phyloP scores from a whole-genome alignment of 2,888 invertebrate genomes.

The Athalia circularis region DNA sequence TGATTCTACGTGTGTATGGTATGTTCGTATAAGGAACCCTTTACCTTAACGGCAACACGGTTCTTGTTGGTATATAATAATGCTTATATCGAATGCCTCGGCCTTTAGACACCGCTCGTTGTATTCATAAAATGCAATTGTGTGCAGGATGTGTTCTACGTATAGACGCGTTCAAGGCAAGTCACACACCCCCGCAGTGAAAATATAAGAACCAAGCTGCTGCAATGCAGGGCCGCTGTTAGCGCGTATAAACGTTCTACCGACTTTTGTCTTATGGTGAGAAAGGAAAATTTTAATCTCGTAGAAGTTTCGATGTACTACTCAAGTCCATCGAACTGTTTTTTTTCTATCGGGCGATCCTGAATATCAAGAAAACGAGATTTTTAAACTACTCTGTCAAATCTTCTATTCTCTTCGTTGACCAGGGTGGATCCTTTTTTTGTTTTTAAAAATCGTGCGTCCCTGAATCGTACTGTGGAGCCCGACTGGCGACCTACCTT shows the following conservation, averaged over 20 bases:
- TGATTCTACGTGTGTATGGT: too few relatives aligned
- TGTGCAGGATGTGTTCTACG: constrained; percentile 10
- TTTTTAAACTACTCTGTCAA: too few relatives aligned
- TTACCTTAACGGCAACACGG: neutral
- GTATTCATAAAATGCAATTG: constrained; percentile 27
- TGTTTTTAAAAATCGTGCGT: neutral
- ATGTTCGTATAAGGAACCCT: too few relatives aligned
- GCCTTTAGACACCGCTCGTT: constrained; percentile 10
- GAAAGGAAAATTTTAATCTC: too few relatives aligned
- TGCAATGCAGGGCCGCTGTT: constrained; percentile 32
- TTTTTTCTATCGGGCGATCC: too few relatives aligned
- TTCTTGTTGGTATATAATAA: neutral
- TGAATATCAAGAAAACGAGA: too few relatives aligned
- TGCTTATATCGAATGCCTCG: constrained; percentile 19
- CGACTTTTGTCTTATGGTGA: too few relatives aligned
- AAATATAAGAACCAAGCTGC: constrained; percentile 38
- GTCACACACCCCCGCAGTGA: constrained; percentile 40
- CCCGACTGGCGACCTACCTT: constrained; percentile 42
- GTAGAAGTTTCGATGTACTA: too few relatives aligned
- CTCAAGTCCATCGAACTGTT: too few relatives aligned
- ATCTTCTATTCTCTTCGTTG: too few relatives aligned
- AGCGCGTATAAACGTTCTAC: too few relatives aligned
- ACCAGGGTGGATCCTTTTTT: too few relatives aligned
- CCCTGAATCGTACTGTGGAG: constrained; percentile 31
- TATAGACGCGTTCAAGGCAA: constrained; percentile 7